Evolutionary conservation across 2,113 vertebrate species (phyloP).

Genomic region (Ageneiosus marmoratus): DNA sequence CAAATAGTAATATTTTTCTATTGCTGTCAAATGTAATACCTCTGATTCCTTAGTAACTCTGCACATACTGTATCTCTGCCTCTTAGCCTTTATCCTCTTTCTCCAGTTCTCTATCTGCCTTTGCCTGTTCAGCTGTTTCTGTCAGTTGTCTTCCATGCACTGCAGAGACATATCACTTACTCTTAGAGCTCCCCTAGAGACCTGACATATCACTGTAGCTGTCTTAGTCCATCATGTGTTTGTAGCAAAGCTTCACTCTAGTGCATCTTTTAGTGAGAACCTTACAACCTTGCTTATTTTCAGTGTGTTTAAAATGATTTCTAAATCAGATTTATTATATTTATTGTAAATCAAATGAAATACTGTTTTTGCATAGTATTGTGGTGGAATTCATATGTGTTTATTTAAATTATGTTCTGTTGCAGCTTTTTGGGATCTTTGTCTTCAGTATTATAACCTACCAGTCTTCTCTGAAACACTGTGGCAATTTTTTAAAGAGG

Average conservation of each 20-base stretch:
- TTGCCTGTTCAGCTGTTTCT: slow-evolving; percentile 40
- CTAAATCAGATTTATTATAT: too few relatives aligned
- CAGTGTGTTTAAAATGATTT: too few relatives aligned
- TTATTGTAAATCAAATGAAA: too few relatives aligned
- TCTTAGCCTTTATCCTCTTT: background rate
- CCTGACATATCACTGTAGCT: background rate
- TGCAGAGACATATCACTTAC: slow-evolving; percentile 70
- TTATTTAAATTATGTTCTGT: too few relatives aligned
- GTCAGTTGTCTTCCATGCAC: slow-evolving; percentile 13
- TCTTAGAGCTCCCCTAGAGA: background rate
- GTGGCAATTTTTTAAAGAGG: slow-evolving; percentile 74
- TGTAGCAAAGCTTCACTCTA: too few relatives aligned
- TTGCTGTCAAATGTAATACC: too few relatives aligned
- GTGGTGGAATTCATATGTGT: too few relatives aligned
- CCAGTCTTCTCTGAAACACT: slow-evolving; percentile 73
- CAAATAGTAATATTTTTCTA: background rate
- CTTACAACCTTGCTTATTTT: too few relatives aligned
- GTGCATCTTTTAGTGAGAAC: too few relatives aligned
- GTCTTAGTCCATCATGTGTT: background rate
- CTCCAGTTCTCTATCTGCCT: background rate
- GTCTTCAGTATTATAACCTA: slow-evolving; percentile 71
- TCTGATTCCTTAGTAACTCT: background rate
- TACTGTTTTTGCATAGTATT: too few relatives aligned
- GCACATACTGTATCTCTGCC: background rate
- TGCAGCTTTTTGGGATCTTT: slow-evolving; percentile 79